A percentile compares a stretch with the other conserved stretches of the same genome.
Conservation (phyloP, 2,113 vertebrate species). For the Myocastor coypus region DNA sequence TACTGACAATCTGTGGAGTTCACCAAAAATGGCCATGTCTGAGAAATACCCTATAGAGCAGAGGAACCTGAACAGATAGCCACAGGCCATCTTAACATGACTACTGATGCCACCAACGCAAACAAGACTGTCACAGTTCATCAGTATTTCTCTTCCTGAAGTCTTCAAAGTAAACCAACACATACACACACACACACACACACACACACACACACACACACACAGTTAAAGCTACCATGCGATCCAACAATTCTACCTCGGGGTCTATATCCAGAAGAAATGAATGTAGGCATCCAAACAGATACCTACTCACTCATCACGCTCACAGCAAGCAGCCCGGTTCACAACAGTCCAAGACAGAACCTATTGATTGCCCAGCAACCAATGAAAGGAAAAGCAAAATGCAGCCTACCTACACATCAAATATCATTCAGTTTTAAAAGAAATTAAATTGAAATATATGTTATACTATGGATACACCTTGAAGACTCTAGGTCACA, state of each 20-base stretch:
- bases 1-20: background rate
- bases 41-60: background rate
- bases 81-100: background rate
- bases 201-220: too few species aligned
- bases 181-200: too few species aligned
- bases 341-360: background rate
- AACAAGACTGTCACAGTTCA: background rate
- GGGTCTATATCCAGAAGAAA: background rate
- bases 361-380: background rate
- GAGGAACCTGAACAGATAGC: background rate
- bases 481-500: background rate
- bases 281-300: background rate
- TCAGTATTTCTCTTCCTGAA: background rate
- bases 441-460: background rate
- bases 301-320: accelerated
- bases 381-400: background rate
- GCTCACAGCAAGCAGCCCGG: background rate
- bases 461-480: background rate
- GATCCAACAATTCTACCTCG: background rate
- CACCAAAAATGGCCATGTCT: background rate
- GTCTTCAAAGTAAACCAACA: background rate
- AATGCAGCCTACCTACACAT: accelerated
- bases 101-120: background rate
- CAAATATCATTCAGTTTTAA: background rate
- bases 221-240: background rate